A percentile compares a stretch with the other conserved stretches of the same genome.
Conservation (phyloP, 2,113 vertebrate species). For the Hemicordylus capensis region DNA sequence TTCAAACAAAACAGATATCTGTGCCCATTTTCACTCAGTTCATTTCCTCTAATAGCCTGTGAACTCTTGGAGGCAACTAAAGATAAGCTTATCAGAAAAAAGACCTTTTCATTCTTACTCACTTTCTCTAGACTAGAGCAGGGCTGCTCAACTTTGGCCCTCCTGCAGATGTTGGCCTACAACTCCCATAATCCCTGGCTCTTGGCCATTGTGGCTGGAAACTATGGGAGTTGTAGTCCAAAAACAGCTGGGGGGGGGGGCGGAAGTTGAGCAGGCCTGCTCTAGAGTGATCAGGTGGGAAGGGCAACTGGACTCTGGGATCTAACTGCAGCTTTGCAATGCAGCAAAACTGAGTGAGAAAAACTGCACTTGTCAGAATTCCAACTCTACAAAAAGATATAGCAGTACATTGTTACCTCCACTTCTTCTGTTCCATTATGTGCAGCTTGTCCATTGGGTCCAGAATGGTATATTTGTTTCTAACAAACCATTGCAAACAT, state of each 20-base stretch:
- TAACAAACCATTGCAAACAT: neutral
- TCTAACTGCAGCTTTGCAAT: too few species aligned
- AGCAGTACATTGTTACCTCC: neutral
- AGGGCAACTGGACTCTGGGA: neutral
- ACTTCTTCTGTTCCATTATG: neutral
- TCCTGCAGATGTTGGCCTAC: too few species aligned
- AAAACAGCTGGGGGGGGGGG: too few species aligned
- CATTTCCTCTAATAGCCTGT: neutral
- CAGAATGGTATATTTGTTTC: neutral
- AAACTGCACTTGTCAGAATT: neutral
- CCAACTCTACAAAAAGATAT: neutral
- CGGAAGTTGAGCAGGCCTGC: too few species aligned
- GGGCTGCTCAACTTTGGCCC: too few species aligned
- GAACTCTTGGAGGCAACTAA: neutral
- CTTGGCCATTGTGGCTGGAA: too few species aligned
- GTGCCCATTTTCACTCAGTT: neutral
- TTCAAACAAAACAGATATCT: slow-evolving; percentile 21
- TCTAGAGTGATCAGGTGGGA: neutral
- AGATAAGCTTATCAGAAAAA: too few species aligned
- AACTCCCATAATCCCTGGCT: too few species aligned
- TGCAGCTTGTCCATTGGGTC: neutral
- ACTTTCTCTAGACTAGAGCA: neutral
- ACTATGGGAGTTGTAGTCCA: too few species aligned
- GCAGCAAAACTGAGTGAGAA: neutral
- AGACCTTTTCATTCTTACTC: neutral